These are phyloP conservation scores for Steinernema khuongi DNA, from an alignment of 1,140 invertebrate species.

Conservation along the genomic window DNA sequence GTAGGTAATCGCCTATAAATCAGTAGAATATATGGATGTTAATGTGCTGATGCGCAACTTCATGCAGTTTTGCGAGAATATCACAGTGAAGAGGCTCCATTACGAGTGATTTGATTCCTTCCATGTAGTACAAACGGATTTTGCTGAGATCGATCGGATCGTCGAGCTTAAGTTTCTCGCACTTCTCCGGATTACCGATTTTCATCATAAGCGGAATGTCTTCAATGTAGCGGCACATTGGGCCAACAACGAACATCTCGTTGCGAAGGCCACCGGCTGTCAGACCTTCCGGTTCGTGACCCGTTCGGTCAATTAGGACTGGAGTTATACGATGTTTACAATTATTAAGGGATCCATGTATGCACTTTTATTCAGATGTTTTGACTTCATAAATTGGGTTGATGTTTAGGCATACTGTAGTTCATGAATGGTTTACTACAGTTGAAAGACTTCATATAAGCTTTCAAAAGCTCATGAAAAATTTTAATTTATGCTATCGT, in stretches of 20 bases:
- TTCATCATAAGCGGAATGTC: slow-evolving; percentile 13
- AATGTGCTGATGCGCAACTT: background rate
- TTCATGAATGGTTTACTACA: no score
- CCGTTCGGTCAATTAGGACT: slow-evolving; percentile 1
- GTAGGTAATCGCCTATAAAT: background rate
- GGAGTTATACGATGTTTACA: background rate
- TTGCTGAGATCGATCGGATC: background rate
- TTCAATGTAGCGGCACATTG: slow-evolving; percentile 6
- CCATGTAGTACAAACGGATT: background rate
- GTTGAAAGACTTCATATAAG: no score
- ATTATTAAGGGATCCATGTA: no score
- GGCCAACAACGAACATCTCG: slow-evolving; percentile 1
- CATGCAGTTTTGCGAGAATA: background rate
- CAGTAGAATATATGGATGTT: background rate
- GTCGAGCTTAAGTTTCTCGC: background rate
- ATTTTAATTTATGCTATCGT: no score
- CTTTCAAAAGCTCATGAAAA: no score
- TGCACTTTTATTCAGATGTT: no score
- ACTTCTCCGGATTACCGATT: slow-evolving; percentile 7
- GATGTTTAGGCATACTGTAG: no score
- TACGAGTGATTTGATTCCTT: background rate
- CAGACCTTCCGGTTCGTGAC: background rate
- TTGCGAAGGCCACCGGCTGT: background rate
- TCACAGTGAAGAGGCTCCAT: slow-evolving; percentile 1
- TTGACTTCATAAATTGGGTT: no score